Percentiles rank a stretch among this genome's conserved stretches.
These are phyloP conservation scores for Pammene aurita DNA, from an alignment of 2,888 invertebrate species.

Conservation along the genomic window DNA sequence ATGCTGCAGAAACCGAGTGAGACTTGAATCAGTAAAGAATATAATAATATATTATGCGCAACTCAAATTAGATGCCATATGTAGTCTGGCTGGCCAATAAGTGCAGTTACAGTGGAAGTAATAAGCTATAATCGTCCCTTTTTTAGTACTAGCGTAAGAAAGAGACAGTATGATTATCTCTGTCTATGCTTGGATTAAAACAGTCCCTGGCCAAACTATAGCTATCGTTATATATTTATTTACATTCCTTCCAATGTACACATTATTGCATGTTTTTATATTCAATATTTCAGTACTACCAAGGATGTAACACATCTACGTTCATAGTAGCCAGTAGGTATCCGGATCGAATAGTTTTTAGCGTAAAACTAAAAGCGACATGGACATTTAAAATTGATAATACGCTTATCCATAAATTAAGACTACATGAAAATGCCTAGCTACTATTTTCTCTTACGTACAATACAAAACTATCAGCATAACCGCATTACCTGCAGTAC, in stretches of 20 bases:
- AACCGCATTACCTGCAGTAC: slow-evolving; percentile 39
- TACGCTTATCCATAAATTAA: slow-evolving; percentile 57
- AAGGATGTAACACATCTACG: slow-evolving; percentile 45
- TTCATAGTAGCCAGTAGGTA: slow-evolving; percentile 53
- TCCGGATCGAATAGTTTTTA: slow-evolving; percentile 48
- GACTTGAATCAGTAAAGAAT: slow-evolving; percentile 16
- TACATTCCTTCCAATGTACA: slow-evolving; percentile 7
- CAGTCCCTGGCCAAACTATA: too few species aligned
- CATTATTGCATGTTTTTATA: slow-evolving; percentile 11
- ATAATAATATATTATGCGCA: slow-evolving; percentile 12
- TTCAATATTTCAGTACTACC: slow-evolving; percentile 8
- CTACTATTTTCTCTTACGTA: slow-evolving; percentile 51
- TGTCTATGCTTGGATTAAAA: too few species aligned
- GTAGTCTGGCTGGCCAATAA: too few species aligned
- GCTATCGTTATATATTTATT: slow-evolving; percentile 23
- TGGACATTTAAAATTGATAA: slow-evolving; percentile 58
- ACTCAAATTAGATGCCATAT: neutral
- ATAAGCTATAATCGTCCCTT: too few species aligned
- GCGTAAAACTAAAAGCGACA: slow-evolving; percentile 53
- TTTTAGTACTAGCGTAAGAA: too few species aligned
- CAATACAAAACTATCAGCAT: slow-evolving; percentile 54
- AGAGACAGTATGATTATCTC: too few species aligned
- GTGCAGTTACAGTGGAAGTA: too few species aligned
- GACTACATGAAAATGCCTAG: slow-evolving; percentile 57
- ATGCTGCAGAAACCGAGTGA: slow-evolving; percentile 15